Evolutionary conservation across 2,888 invertebrate genomes (phyloP), one percentile per base, ranked within the genome.

Genomic region (Drosophila emarginata): DNA sequence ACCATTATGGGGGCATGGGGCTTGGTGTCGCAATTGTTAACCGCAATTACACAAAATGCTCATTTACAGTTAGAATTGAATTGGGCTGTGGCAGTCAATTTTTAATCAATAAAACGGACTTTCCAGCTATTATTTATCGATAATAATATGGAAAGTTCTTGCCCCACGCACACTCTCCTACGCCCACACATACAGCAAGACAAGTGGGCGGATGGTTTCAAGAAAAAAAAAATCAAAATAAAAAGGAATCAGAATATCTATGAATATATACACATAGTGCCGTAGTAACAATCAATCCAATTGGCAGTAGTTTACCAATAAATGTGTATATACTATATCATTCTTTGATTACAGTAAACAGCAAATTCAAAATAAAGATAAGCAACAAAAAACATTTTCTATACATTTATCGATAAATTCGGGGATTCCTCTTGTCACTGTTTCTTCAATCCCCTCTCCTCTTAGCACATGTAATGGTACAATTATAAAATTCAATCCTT

Each of bases 21-120:
- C 26, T 12, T 52, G 52, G 26, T 52, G 52, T 23, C 52, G 26
- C 52, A 52, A 26, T 52, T 28, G 53, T 59, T 71, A 64, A 36
- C 64, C 72, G 56, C 59, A 71, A 70, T 70, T 70, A 70, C 72
- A 70, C 72, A 64, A 70, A 72, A 64, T 54, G 65, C 56, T 65
- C 59, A 62, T 68, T 64, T 69, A 40, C 53, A 60, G 53, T 58
- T 45, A 36, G 40, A 58, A 14, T 62, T 45, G 9, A 37, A 26
- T 50, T 39, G 51, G 52, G 32, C 54, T 23, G n/a, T 15, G 50
- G 18, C 36, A 53, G 53, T 59, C 39, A n/a, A 21, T 56, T 67
- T 45, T 45, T 45, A 45, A 45, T 45, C 45, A 45, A 45, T 45
- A 45, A 45, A 45, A 45, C 45, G 45, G 45, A 45, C 45, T 12